These are phyloP conservation scores for Parotocinclus haroldoi DNA, from an alignment of 2,797 vertebrate species.

Conservation along the genomic window DNA sequence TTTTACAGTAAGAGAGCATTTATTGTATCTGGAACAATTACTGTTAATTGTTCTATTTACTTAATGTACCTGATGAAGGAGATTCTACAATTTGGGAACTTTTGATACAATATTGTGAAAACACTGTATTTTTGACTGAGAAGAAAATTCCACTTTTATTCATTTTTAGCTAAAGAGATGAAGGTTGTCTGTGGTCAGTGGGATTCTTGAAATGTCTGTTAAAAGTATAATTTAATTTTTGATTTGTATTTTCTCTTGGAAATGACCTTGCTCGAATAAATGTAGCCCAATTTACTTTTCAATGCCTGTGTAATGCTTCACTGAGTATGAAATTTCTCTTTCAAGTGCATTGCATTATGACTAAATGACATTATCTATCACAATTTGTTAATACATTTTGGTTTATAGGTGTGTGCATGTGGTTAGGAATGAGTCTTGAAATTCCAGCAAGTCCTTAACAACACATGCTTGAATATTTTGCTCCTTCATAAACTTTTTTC, in stretches of 20 bases:
- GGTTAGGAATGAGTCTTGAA: background rate
- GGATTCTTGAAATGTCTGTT: slow-evolving; percentile 96
- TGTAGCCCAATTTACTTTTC: slow-evolving; percentile 94
- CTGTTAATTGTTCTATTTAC: slow-evolving; percentile 76
- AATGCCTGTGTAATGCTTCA: slow-evolving; percentile 64
- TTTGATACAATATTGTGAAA: slow-evolving; percentile 98
- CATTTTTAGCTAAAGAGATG: slow-evolving; percentile 85
- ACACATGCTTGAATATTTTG: background rate
- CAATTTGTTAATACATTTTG: background rate
- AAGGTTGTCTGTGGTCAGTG: slow-evolving; percentile 87
- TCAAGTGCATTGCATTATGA: background rate
- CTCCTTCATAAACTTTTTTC: slow-evolving; percentile 18
- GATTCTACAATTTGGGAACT: slow-evolving; percentile 94
- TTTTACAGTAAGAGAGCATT: slow-evolving; percentile 92
- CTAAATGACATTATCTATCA: background rate
- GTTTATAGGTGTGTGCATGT: background rate
- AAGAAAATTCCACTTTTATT: slow-evolving; percentile 92
- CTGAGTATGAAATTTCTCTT: slow-evolving; percentile 18
- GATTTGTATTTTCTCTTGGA: slow-evolving; percentile 96
- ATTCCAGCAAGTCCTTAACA: background rate
- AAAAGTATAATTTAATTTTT: slow-evolving; percentile 94
- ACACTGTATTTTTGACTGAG: slow-evolving; percentile 98
- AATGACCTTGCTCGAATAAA: slow-evolving; percentile 98
- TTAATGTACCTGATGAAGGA: slow-evolving; percentile 91
- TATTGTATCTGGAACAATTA: slow-evolving; percentile 91